Percentiles rank a stretch among this genome's conserved stretches.
These are phyloP conservation scores for Chelonia mydas DNA, from an alignment of 2,797 vertebrate genomes.

Conservation along the genomic window DNA sequence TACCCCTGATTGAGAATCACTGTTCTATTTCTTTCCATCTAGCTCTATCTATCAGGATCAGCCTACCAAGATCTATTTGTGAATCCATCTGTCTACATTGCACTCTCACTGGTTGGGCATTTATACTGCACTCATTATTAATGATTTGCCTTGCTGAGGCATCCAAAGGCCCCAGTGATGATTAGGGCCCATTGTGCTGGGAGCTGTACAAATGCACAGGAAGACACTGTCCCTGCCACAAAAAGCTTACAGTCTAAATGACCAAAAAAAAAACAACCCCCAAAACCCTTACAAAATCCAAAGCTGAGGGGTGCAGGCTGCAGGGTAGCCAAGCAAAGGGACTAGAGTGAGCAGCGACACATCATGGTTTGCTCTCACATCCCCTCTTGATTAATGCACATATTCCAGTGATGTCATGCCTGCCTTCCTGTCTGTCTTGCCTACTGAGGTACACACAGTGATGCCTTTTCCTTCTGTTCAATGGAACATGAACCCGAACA, in stretches of 20 bases:
- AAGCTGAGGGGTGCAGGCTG: not conserved
- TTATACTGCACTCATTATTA: not conserved
- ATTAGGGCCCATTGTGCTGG: not conserved
- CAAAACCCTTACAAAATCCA: too few relatives aligned
- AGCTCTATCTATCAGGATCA: not conserved
- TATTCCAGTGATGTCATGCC: not conserved
- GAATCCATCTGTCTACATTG: not conserved
- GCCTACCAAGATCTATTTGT: not conserved
- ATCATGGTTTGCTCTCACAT: not conserved
- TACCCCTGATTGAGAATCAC: too few relatives aligned
- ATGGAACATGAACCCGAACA: not conserved
- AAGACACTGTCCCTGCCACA: not conserved
- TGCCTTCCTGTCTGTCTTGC: not conserved
- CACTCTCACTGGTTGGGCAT: rapidly evolving
- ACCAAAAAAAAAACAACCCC: not conserved
- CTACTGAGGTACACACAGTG: not conserved
- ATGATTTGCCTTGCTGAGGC: not conserved
- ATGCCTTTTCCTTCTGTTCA: not conserved
- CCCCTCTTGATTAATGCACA: not conserved
- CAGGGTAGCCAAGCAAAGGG: not conserved
- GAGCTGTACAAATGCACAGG: not conserved
- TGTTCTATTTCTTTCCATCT: too few relatives aligned
- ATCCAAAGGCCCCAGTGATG: not conserved
- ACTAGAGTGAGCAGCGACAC: not conserved
- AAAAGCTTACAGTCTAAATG: not conserved